Conservation (phyloP, 92 coral and sea anemone species). For the Actinostola sp. region DNA sequence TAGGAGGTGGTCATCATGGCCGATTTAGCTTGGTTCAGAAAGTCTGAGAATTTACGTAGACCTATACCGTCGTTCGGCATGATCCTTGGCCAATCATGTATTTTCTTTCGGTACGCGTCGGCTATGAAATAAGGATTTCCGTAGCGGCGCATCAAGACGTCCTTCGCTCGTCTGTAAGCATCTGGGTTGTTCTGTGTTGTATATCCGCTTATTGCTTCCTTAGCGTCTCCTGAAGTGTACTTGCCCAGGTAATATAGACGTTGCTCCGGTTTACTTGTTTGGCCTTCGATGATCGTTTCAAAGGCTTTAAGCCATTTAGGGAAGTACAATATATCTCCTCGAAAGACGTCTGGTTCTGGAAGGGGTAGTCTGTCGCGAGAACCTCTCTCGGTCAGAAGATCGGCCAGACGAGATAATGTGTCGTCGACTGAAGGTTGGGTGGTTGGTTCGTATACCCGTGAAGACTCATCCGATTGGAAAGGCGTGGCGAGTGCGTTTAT, state of each 20-base stretch:
- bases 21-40: conserved; percentile 19
- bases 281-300: conserved; percentile 31
- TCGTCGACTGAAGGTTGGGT: too few species aligned
- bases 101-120: conserved; percentile 36
- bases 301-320: conserved; percentile 34
- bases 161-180: conserved; percentile 32
- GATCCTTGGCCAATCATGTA: conserved; percentile 47
- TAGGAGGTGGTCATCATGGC: background rate
- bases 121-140: conserved; percentile 36
- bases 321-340: conserved; percentile 19
- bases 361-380: too few species aligned
- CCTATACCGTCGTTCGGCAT: conserved; percentile 31
- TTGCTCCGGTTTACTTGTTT: conserved; percentile 16
- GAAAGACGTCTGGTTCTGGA: conserved; percentile 44
- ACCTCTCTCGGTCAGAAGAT: too few species aligned
- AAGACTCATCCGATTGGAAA: too few species aligned
- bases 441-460: too few species aligned
- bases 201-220: conserved; percentile 31
- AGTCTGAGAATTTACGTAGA: conserved; percentile 29
- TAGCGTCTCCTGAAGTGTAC: conserved; percentile 41
- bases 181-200: conserved; percentile 8
- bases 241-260: conserved; percentile 37
- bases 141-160: conserved; percentile 1
- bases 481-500: too few species aligned
- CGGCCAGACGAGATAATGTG: too few species aligned